Evolutionary conservation across 2,888 invertebrate species (phyloP), one percentile per base, ranked within the genome.

Genomic region (Andrena minutula): DNA sequence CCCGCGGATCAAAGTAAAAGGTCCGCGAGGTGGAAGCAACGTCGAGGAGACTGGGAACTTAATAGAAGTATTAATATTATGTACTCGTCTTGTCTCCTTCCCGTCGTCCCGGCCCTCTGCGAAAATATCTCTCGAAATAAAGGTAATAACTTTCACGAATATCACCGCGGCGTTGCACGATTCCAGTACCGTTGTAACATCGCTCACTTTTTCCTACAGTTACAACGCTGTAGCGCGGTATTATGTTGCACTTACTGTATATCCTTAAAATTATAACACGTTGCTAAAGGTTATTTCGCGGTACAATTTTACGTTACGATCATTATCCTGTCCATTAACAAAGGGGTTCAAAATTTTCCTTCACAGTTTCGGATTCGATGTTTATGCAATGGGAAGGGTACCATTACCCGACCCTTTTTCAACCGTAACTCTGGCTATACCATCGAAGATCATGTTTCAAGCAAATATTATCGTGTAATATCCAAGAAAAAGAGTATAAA

Each of bases 41-140:
- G 47, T 69, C 32, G 32, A 63, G 56, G 23, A 12, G 35, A n/a
- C n/a, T 20, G 47, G 61, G 49, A 71, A 79, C 71, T 64, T 56
- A 30, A 63, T 72, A 41, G 28, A 72, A 63, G 47, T 49, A 68
- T 71, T 80, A 78, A 63, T 63, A 71, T 66, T 61, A 66, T 47
- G 51, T 28, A 49, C 23, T 56, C 20, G 30, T 6, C 23, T 12
- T 10, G 26, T 49, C 6, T 12, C 10, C 6, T 65, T 49, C 47
- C 26, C 23, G 51, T 71, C 51, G 70, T 30, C 12, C 65, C 63
- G 28, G 6, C 28, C 23, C 47, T 10, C 16, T 2, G 35, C 6
- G 2, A 20, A 69, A 41, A 28, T 30, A 23, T 41, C 35, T 16
- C 6, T 7, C 23, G 58, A 23, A 8, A 2, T 26, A 3, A 7